Percentiles rank a stretch among this genome's conserved stretches.
These are phyloP conservation scores for Eira barbara DNA, from an alignment of 2,113 vertebrate species.

Conservation along the genomic window DNA sequence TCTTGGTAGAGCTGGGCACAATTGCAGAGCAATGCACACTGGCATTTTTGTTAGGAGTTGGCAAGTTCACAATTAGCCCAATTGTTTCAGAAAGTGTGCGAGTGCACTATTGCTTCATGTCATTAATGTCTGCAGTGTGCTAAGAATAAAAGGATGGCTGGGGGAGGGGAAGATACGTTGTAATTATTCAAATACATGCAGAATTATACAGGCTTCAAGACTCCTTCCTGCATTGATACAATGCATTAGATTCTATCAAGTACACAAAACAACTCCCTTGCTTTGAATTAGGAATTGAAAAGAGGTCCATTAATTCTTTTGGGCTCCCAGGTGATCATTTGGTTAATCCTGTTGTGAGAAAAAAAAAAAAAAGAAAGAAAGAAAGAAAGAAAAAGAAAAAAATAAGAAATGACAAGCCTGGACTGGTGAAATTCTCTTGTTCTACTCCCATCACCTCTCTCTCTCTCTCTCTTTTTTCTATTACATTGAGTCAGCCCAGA, in stretches of 20 bases:
- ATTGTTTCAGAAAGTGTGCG: constrained; percentile 67
- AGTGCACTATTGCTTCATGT: constrained; percentile 60
- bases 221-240: constrained; percentile 64
- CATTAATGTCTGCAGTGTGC: constrained; percentile 76
- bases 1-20: constrained; percentile 51
- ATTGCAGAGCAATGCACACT: constrained; percentile 49
- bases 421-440: neutral
- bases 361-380: too few species aligned
- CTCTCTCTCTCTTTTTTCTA: neutral
- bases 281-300: constrained; percentile 44
- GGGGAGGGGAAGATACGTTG: constrained; percentile 42
- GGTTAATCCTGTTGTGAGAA: neutral
- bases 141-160: constrained; percentile 56
- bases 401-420: neutral
- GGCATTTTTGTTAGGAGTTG: constrained; percentile 72
- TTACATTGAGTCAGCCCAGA: neutral
- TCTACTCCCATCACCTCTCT: too few species aligned
- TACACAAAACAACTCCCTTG: neutral
- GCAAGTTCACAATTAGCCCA: constrained; percentile 62
- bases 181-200: constrained; percentile 78
- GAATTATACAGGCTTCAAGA: constrained; percentile 61
- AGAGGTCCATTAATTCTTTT: constrained; percentile 29
- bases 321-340: constrained; percentile 51
- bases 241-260: constrained; percentile 44
- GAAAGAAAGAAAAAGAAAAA: neutral